These are phyloP conservation scores for Stenolophus ochropezus DNA, from an alignment of 2,888 invertebrate species.

Conservation along the genomic window DNA sequence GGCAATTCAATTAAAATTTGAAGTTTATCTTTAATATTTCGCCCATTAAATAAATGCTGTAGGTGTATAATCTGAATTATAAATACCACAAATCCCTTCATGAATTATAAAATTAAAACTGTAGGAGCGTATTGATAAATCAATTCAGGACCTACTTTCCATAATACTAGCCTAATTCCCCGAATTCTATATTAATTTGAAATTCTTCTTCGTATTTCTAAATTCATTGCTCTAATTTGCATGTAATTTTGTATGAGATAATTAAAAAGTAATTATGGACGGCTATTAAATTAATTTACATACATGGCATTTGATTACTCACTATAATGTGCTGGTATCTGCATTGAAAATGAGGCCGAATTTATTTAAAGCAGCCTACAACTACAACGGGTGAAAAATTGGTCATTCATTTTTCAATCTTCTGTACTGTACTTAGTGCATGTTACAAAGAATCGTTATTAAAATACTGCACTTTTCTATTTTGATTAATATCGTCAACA, in stretches of 20 bases:
- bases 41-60: background rate
- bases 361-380: conserved; percentile 24
- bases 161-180: background rate
- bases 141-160: background rate
- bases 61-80: background rate
- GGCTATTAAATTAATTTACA: conserved; percentile 47
- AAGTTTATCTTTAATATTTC: too few species aligned
- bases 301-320: conserved; percentile 47
- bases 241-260: conserved; percentile 40
- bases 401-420: conserved; percentile 35
- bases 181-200: conserved; percentile 21
- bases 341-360: conserved; percentile 37
- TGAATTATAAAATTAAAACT: background rate
- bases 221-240: conserved; percentile 36
- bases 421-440: background rate
- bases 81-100: background rate
- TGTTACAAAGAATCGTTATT: background rate
- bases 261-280: conserved; percentile 42
- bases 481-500: background rate
- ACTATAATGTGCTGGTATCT: conserved; percentile 38
- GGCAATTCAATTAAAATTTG: background rate
- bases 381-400: background rate
- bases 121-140: background rate
- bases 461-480: background rate
- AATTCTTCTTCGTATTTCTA: conserved; percentile 38